Evolutionary conservation across 1,140 invertebrate genomes (phyloP), one percentile per base, ranked within the genome.

Genomic region (Drosophila tsacasi): DNA sequence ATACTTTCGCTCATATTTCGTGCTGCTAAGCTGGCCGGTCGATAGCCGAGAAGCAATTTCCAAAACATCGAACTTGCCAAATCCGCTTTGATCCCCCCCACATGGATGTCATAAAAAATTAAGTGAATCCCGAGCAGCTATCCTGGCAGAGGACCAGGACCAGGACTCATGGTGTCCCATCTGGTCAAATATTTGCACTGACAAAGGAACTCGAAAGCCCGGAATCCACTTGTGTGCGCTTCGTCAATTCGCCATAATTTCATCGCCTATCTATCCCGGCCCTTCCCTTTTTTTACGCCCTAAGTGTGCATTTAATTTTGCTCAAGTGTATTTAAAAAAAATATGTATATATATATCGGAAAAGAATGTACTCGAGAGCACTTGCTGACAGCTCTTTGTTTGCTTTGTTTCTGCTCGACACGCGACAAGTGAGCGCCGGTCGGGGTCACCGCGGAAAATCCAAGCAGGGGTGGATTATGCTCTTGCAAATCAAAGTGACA

Each of bases 81-180:
- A 91, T 91, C 87, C 84, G 17, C 79, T 79, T 87, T 91, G 83
- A 87, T 91, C 83, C 87, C 83, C 87, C 83, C 81, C 67, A 91
- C 82, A 83, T 82, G 76, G 74, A 85, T 91, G 89, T 92, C 90
- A 89, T 89, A 85, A 89, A 89, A 91, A 85, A 83, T 87, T 67
- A 77, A 77, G 68, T 78, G 64, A 85, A 63, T 81, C 54, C 62
- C 58, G 49, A 44, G 46, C 21, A 67, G 67, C 52, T 49, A 27
- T 67, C 58, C 54, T 39, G 32, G 57, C 21, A 23, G n/a, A 32
- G 37, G 37, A 32, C 32, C 32, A 32, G 3, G 32, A 32, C 32
- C 32, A 32, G 57, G 19, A 54, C 23, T 7, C 2, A 25, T 46
- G 55, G 67, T 63, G 71, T 50, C 89, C 81, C 90, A 91, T 91